Percentiles rank a stretch among this genome's conserved stretches.
Conservation (phyloP, 1,140 invertebrate species). For the Heterodera schachtii region DNA sequence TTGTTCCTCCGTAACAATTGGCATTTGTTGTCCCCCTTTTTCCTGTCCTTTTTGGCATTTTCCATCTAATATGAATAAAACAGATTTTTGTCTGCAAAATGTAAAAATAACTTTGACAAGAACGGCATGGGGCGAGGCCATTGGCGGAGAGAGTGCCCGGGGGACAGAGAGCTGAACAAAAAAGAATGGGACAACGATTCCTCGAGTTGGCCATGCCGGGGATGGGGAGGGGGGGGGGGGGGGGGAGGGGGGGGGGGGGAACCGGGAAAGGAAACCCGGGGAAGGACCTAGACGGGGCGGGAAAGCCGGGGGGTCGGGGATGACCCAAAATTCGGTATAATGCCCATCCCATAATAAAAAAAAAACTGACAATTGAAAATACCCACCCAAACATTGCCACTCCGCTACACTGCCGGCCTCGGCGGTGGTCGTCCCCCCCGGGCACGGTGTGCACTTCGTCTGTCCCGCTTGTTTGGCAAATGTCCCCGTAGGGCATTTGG, state of each 20-base stretch:
- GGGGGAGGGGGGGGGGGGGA: too few relatives aligned
- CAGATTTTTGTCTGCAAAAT: neutral
- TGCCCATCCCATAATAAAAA: neutral
- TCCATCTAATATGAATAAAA: neutral
- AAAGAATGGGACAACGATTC: neutral
- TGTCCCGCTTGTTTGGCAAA: constrained; percentile 19
- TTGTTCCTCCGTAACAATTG: neutral
- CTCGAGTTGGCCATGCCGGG: neutral
- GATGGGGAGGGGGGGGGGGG: too few relatives aligned
- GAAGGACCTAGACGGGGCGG: too few relatives aligned
- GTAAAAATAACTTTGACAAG: constrained; percentile 7
- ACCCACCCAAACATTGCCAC: constrained; percentile 21
- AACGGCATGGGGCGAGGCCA: constrained; percentile 29
- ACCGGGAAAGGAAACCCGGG: too few relatives aligned
- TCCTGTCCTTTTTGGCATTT: too few relatives aligned
- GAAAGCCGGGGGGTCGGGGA: too few relatives aligned
- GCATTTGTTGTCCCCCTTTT: neutral
- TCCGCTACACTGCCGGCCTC: constrained; percentile 5
- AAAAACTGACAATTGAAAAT: neutral
- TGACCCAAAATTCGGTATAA: too few relatives aligned
- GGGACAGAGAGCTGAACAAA: constrained; percentile 25
- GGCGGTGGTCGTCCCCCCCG: constrained; percentile 24
- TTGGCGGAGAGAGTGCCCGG: constrained; percentile 27
- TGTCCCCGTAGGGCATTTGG: constrained; percentile 17
- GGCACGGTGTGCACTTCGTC: constrained; percentile 21